phyloP scores from a whole-genome alignment of 1,140 invertebrate species.

The Trinorchestia longiramus region DNA sequence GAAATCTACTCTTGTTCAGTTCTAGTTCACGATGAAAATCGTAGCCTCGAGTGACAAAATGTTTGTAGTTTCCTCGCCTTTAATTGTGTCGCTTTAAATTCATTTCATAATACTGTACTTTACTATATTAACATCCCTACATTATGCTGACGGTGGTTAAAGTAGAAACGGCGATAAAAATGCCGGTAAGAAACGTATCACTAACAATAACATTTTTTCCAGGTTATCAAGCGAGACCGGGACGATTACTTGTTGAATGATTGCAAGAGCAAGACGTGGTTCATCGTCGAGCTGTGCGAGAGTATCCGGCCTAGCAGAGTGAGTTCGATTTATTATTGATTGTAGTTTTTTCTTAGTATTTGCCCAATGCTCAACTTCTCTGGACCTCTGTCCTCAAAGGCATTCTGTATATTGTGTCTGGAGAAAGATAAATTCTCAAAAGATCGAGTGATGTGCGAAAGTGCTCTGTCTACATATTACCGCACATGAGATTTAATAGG shows the following conservation, averaged over 20 bases:
- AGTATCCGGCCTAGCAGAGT: constrained; percentile 91
- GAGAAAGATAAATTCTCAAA: not conserved
- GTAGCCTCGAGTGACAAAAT: not conserved
- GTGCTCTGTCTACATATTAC: not conserved
- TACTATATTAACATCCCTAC: constrained; percentile 2
- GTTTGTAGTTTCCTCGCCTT: not conserved
- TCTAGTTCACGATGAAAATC: not conserved
- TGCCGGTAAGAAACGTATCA: not conserved
- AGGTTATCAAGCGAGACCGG: constrained; percentile 84
- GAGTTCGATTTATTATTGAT: constrained; percentile 17
- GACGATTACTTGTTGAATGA: constrained; percentile 99
- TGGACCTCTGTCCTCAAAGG: not conserved
- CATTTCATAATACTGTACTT: not conserved
- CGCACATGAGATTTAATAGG: no score
- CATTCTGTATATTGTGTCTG: not conserved
- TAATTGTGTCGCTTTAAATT: not conserved
- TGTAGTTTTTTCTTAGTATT: not conserved
- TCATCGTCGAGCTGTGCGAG: constrained; percentile 97
- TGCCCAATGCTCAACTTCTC: not conserved
- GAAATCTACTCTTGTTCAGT: not conserved
- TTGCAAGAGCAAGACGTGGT: constrained; percentile 91
- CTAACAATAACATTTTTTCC: constrained; percentile 69
- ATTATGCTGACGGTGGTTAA: not conserved
- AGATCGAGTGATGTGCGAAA: not conserved
- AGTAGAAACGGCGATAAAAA: not conserved